Base-by-base conservation (phyloP, 2,797 vertebrate genomes). In the Galaxias olidus region DNA sequence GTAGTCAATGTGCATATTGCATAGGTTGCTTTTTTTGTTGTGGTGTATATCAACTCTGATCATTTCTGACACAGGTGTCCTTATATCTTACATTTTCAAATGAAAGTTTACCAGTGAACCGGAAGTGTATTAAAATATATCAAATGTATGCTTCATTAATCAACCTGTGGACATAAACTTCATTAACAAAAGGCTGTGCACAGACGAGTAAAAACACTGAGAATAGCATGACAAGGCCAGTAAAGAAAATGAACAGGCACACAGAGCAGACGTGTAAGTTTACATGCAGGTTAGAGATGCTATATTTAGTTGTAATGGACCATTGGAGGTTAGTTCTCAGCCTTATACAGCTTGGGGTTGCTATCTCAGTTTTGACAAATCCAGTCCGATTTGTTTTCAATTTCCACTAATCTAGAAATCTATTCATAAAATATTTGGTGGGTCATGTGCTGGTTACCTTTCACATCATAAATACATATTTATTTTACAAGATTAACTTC, bases 221-320 rank as follows among this genome's bases (percentile, higher is more conserved):
- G 8, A 48, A 49, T 30, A 68, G 51, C 17, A 40, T 46, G 52
- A 15, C 30, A 46, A n/a, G 14, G 62, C 55, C 50, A n/a, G 51
- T 52, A 68, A 50, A 72, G 62, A 50, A 4, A 65, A 63, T 63
- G 46, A 8, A 52, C 54, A 76, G 71, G 73, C 57, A 43, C 10
- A 55, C 45, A 53, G 45, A 18, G 19, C 10, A 60, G 20, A 53
- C 62, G 65, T 15, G n/a, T 49, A 47, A 60, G 50, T 65, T 77
- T 46, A 73, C 90, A 89, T 93, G 92, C 92, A 70, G 79, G 89
- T 93, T 93, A 93, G 91, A 90, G 68, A 47, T 50, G 51, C 78
- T 75, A 63, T 57, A 17, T 77, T 75, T 77, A 68, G 42, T 65
- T 65, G 64, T 60, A 71, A 19, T 45, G 20, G 41, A 41, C 53